These are phyloP conservation scores for Papilio glaucus DNA, from an alignment of 1,140 invertebrate genomes.

Conservation along the genomic window DNA sequence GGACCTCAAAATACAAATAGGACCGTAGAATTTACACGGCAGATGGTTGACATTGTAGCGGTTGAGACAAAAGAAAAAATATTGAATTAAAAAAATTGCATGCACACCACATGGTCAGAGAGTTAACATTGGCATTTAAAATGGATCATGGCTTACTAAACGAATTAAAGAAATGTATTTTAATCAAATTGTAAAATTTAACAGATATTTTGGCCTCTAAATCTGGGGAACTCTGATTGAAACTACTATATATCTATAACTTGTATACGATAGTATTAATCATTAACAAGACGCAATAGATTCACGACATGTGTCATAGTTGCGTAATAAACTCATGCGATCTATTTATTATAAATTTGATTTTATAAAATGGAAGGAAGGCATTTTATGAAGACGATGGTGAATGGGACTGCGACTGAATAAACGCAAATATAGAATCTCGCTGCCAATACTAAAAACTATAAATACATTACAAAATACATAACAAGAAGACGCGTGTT, in stretches of 20 bases:
- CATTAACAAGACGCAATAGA: background rate
- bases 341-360: background rate
- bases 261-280: background rate
- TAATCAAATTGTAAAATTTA: background rate
- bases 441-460: background rate
- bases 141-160: background rate
- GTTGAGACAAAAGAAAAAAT: constrained; percentile 48
- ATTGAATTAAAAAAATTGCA: constrained; percentile 49
- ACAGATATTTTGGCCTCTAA: background rate
- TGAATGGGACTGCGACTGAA: background rate
- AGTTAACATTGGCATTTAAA: constrained; percentile 19
- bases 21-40: constrained; percentile 55
- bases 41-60: constrained; percentile 60
- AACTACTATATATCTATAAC: background rate
- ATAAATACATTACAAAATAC: background rate
- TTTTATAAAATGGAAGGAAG: constrained; percentile 5
- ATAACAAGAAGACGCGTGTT: background rate
- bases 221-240: background rate
- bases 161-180: constrained; percentile 3
- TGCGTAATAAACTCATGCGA: background rate
- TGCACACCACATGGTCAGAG: constrained; percentile 43
- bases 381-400: background rate
- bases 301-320: background rate
- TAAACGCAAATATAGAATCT: background rate
- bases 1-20: constrained; percentile 55